These are phyloP conservation scores for Actinemys pallida DNA, from an alignment of 2,113 vertebrate species.

Conservation along the genomic window DNA sequence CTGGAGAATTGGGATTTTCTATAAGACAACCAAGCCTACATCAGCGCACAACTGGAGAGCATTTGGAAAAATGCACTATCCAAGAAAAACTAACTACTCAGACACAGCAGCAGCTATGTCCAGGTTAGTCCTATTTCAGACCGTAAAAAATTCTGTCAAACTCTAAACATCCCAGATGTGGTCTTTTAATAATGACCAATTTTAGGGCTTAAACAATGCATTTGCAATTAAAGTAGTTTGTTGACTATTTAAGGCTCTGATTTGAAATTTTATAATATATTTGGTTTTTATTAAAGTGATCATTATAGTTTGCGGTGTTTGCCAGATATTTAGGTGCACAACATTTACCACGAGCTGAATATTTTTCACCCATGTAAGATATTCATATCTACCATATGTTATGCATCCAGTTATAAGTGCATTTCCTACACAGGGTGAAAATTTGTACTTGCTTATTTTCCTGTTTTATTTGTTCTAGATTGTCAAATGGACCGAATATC, in stretches of 20 bases:
- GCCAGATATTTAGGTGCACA: not conserved
- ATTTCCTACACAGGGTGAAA: not conserved
- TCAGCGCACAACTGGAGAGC: constrained; percentile 33
- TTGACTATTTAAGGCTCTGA: not conserved
- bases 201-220: not conserved
- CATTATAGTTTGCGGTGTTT: not conserved
- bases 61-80: constrained; percentile 48
- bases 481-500: not conserved
- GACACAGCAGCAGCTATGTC: constrained; percentile 41
- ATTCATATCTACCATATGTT: not conserved
- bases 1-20: constrained; percentile 62
- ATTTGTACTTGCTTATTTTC: not conserved
- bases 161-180: not conserved
- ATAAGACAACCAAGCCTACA: constrained; percentile 62
- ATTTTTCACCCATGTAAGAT: not conserved
- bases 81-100: constrained; percentile 50
- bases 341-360: not conserved
- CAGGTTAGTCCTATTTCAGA: constrained; percentile 80
- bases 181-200: not conserved
- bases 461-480: not conserved
- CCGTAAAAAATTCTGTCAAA: not conserved
- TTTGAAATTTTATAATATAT: not conserved
- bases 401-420: not conserved
- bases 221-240: not conserved
- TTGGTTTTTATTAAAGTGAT: not conserved